Percentiles rank a stretch among this genome's conserved stretches.
Evolutionary conservation across 1,140 invertebrate genomes (phyloP).

Genomic region (Papilio aristodemus): DNA sequence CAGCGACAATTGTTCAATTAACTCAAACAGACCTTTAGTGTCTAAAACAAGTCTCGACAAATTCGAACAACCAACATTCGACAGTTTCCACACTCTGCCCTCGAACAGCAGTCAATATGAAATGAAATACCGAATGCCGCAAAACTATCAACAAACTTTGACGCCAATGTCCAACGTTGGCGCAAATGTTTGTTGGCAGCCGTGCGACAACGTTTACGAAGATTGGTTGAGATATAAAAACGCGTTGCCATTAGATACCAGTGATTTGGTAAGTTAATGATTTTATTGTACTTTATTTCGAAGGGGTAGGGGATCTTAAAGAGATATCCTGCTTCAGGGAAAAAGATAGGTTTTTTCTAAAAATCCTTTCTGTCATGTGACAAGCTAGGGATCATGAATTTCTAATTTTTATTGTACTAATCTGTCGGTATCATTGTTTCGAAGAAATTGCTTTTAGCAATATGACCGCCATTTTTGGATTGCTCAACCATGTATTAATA

Average conservation of each 20-base stretch:
- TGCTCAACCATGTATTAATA: no score
- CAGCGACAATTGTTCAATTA: constrained; percentile 67
- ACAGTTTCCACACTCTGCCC: constrained; percentile 57
- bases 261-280: constrained; percentile 62
- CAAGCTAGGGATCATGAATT: no score
- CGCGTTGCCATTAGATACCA: constrained; percentile 69
- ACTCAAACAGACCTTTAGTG: constrained; percentile 61
- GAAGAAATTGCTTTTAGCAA: no score
- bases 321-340: no score
- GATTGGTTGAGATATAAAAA: constrained; percentile 77
- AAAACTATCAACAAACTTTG: constrained; percentile 51
- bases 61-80: constrained; percentile 50
- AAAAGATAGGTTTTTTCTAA: no score
- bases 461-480: no score
- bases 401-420: no score
- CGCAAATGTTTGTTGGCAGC: constrained; percentile 59
- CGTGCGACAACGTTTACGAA: constrained; percentile 72
- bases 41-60: constrained; percentile 61
- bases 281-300: not conserved
- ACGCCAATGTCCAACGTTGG: constrained; percentile 62
- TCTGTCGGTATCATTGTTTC: no score
- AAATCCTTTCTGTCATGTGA: no score
- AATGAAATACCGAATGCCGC: constrained; percentile 56
- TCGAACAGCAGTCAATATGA: constrained; percentile 41
- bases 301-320: no score